Percentiles rank a stretch among this genome's conserved stretches.
phyloP scores from a whole-genome alignment of 1,140 invertebrate genomes.

The Bactericera cockerelli region DNA sequence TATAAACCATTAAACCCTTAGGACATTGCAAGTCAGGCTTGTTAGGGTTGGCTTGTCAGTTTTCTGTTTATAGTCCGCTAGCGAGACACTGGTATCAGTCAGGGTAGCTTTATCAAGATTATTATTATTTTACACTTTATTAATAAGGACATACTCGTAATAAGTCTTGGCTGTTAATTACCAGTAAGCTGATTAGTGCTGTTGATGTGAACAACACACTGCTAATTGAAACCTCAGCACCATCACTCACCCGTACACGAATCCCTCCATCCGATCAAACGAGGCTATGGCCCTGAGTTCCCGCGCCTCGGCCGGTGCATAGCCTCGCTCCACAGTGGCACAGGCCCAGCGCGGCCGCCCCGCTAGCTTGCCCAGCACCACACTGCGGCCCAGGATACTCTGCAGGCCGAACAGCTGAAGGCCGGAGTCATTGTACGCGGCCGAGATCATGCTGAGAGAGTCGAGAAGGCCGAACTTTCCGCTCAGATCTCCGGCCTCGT shows the following conservation, averaged over 20 bases:
- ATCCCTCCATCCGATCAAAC: conserved; percentile 77
- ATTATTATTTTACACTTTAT: too few species aligned
- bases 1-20: too few species aligned
- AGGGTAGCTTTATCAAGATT: too few species aligned
- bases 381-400: conserved; percentile 69
- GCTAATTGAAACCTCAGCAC: too few species aligned
- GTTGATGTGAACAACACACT: too few species aligned
- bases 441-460: conserved; percentile 32
- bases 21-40: too few species aligned
- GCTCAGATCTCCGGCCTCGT: conserved; percentile 78
- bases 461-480: conserved; percentile 70
- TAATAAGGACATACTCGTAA: too few species aligned
- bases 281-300: conserved; percentile 77
- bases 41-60: too few species aligned
- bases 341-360: conserved; percentile 58
- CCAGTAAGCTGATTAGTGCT: too few species aligned
- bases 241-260: conserved; percentile 46
- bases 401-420: conserved; percentile 67
- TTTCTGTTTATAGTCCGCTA: too few species aligned
- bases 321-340: conserved; percentile 67
- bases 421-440: conserved; percentile 62
- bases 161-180: too few species aligned
- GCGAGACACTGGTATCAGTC: too few species aligned
- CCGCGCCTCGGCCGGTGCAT: conserved; percentile 64
- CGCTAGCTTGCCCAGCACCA: conserved; percentile 62